Evolutionary conservation across 2,113 vertebrate genomes (phyloP), one percentile per base, ranked within the genome.

Genomic region (Chionomys nivalis): DNA sequence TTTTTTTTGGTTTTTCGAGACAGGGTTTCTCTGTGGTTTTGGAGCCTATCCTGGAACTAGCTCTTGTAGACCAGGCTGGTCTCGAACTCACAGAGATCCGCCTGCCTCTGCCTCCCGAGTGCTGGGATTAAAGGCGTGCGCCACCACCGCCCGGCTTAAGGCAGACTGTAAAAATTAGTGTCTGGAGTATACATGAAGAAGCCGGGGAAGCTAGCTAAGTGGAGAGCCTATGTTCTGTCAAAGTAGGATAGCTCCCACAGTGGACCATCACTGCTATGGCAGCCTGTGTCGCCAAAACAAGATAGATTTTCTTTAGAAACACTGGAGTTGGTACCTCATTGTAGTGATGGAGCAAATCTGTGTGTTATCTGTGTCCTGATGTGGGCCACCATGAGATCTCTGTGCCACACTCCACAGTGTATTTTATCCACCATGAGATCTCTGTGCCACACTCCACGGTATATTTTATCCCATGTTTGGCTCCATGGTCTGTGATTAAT

Each of bases 401-500:
- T 85, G 31, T 79, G n/a, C 66, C 85, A 89, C 61, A 75, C 68
- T 91, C 89, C 63, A 24, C 44, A 77, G 66, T 10, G 19, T 78
- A 7, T 78, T 81, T 92, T 90, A 75, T 83, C 26, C 85, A n/a
- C n/a, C n/a, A n/a, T n/a, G n/a, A n/a, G 92, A 89, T 85, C 44
- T 78, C 47, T 85, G 31, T 79, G n/a, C 66, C 85, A 89, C 61
- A 75, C 68, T 91, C 89, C 63, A 24, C 44, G 73, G 66, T 10
- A 19, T 78, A 7, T 78, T 81, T 92, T 90, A 75, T 83, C 26
- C 85, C 66, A 31, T 36, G 63, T 82, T 12, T 91, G 49, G 3
- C 87, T 93, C 13, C 21, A 5, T 89, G n/a, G 16, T 89, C 36
- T 96, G 0, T 88, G 47, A 77, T 77, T 93, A 76, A 42, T 89